Evolutionary conservation across 2,888 invertebrate species (phyloP), one percentile per base, ranked within the genome.

Genomic region (Andrena haemorrhoa): DNA sequence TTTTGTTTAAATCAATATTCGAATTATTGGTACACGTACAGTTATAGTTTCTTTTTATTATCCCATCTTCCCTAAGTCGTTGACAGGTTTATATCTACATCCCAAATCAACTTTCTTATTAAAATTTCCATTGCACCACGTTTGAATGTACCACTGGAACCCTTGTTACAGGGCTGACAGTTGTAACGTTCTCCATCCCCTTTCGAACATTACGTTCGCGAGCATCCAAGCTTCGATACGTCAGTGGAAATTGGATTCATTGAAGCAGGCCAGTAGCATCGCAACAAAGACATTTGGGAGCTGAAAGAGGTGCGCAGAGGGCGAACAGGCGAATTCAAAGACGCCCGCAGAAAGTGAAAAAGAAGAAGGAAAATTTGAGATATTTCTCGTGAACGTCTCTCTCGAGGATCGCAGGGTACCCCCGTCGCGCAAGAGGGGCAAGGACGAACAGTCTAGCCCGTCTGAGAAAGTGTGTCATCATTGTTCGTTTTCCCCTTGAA

Each of bases 401-500:
- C 58, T 41, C 26, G 63, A 51, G 63, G 29, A 78, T 80, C 29
- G 47, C 20, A 5, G 41, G 49, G n/a, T 78, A 49, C 75, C 33
- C 53, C 51, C 65, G 69, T 51, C 56, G 29, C 20, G 60, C 29
- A 35, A 26, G 61, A n/a, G n/a, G 29, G 4, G 23, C 58, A 56
- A 65, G 20, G 41, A 61, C 66, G 77, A 66, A 49, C 31, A 29
- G 58, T 29, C 20, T 41, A 65, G 23, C 69, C 63, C 64, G 26
- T 69, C 33, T 69, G 51, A 79, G 60, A 58, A 76, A 72, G 26
- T 71, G 71, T 69, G 72, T 69, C 76, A 47, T 56, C 72, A 41
- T 69, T 63, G 82, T 70, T 75, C 70, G 51, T 71, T 56, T 63
- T 35, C 60, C 31, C 61, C 66, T 75, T 71, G 66, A 80, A 80